Evolutionary conservation across 2,113 vertebrate genomes (phyloP), one percentile per base, ranked within the genome.

Genomic region (Petrocephalus microphthalmus): DNA sequence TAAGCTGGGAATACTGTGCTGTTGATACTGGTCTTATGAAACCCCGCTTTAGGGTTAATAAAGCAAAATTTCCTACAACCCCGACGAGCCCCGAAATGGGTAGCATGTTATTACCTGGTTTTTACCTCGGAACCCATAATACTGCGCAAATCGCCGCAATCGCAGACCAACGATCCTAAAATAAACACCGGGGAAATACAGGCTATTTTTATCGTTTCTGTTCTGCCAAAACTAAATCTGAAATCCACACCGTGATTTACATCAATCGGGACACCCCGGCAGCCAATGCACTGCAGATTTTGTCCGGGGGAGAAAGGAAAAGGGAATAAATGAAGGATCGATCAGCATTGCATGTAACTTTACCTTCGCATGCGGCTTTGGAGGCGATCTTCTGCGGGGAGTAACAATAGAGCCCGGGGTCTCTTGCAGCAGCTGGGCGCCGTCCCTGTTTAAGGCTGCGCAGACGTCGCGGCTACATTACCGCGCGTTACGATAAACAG

Each of bases 291-390:
- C 25, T 67, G 3, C 25, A 67, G 60, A 67, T 29, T 67, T n/a
- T 67, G 60, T 67, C 25, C n/a, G 60, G 25, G 60, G 60, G 60
- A n/a, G 60, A 29, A 29, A 67, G 29, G 11, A 13, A 67, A 42
- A 42, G 42, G 10, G 25, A 64, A 64, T 25, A 10, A 67, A 29
- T 29, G 25, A 67, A 67, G 11, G n/a, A 67, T 2, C 60, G 60
- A 67, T 67, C 60, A n/a, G 25, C 57, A 25, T 11, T 25, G 57
- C 25, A 29, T 67, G 25, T 67, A 67, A 67, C 60, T 67, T 67
- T 67, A 67, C 19, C 81, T 47, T 83, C 33, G 81, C 81, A 83
- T 45, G 81, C 81, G 81, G 60, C n/a, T 67, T 67, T 67, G 60
- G 25, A 67, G 60, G 60, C 60, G 60, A 29, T 67, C 60, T 67